Conservation (phyloP, 92 coral and sea anemone species). For the Muricea muricata region DNA sequence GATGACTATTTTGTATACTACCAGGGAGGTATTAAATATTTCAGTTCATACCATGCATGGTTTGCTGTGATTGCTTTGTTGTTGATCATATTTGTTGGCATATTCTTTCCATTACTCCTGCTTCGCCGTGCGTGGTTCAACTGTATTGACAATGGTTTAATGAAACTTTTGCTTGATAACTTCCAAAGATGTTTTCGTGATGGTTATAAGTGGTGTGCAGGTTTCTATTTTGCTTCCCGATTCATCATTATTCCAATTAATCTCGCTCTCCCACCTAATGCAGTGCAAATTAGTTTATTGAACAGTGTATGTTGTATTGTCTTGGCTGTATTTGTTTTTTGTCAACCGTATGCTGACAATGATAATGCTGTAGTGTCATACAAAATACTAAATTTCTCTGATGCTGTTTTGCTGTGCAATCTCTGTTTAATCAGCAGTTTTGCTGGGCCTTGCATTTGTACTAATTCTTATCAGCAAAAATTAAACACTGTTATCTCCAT, state of each 20-base stretch:
- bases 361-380: constrained; percentile 50
- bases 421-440: constrained; percentile 75
- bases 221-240: constrained; percentile 87
- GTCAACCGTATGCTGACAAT: constrained; percentile 74
- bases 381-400: constrained; percentile 78
- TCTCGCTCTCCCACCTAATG: constrained; percentile 68
- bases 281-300: constrained; percentile 75
- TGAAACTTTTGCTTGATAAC: constrained; percentile 63
- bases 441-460: constrained; percentile 35
- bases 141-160: constrained; percentile 15
- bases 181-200: constrained; percentile 89
- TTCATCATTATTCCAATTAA: constrained; percentile 71
- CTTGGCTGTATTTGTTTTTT: constrained; percentile 69
- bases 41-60: constrained; percentile 71
- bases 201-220: constrained; percentile 91
- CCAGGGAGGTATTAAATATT: constrained; percentile 73
- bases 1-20: constrained; percentile 60
- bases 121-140: constrained; percentile 71
- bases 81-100: constrained; percentile 68
- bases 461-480: background rate
- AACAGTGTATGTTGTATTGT: constrained; percentile 73
- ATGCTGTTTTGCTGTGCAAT: constrained; percentile 79
- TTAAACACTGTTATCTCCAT: background rate
- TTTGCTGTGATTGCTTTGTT: constrained; percentile 75
- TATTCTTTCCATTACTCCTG: constrained; percentile 84